Base-by-base conservation (phyloP, 2,113 vertebrate genomes). In the Calypte anna region DNA sequence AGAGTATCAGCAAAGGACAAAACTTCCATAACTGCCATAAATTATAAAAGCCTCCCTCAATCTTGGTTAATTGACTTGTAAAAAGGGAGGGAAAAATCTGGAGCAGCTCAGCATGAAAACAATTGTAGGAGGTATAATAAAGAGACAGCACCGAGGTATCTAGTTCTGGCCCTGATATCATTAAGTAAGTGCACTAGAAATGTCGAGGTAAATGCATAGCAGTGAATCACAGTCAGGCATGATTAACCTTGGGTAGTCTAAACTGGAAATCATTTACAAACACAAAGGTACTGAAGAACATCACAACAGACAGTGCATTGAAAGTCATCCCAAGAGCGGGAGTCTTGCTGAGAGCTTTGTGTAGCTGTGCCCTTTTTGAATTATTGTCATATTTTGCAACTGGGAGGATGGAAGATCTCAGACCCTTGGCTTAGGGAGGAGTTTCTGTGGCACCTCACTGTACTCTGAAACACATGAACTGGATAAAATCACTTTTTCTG, bases 81-180 rank as follows among this genome's bases (percentile, higher is more conserved):
- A 80, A 95, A 96, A 93, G 93, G 90, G 87, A 95, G 93, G 93
- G 55, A 24, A 95, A 94, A 94, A 86, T 90, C 91, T 93, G 91
- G 79, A 96, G 93, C 91, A 95, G 55, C 82, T 96, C 90, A 88
- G 95, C 96, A 96, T 94, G 93, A 93, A 96, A 93, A 94, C 93
- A 95, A 75, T 95, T 91, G 90, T 95, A 82, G 95, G 95, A 95
- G 94, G 85, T 90, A 86, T 95, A 96, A 96, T 91, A 94, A 96
- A 90, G 91, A 91, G 88, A 81, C 53, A 90, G 82, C 76, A 78
- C 53, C 1, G 46, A 96, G 85, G 67, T 93, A 88, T 57, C 91
- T 93, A 80, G 73, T 93, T 88, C 75, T 90, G 86, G 78, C 36
- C 48, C 82, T 88, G 94, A 77, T 96, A 86, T 96, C 93, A 96